Evolutionary conservation across 2,113 vertebrate genomes (phyloP).

Genomic region (Mesoclemmys tuberculata): DNA sequence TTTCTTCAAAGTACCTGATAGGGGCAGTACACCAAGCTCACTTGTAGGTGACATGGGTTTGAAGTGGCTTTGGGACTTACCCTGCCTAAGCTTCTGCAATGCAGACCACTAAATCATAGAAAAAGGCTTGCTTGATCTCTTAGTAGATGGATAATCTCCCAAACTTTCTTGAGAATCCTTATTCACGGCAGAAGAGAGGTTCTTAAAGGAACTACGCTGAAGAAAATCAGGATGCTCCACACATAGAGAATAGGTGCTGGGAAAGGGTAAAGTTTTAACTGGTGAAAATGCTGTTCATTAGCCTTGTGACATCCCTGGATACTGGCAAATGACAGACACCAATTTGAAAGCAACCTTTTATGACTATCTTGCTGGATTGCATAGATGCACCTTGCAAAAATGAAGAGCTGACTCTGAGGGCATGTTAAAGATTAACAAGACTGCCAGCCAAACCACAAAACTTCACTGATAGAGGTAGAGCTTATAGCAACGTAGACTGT

Average conservation of each 20-base stretch:
- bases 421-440: no score
- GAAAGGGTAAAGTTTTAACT: no score
- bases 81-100: background rate
- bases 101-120: accelerated
- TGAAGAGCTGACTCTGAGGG: no score
- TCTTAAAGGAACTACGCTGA: no score
- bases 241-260: no score
- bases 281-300: no score
- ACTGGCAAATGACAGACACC: no score
- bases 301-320: no score
- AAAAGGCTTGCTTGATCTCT: background rate
- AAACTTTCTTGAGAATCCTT: background rate
- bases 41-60: background rate
- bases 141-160: background rate
- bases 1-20: background rate
- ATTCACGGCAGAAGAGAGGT: background rate
- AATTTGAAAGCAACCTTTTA: background rate
- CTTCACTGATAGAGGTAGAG: no score
- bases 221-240: no score
- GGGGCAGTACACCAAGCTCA: background rate
- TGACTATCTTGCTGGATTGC: background rate
- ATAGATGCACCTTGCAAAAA: background rate
- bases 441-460: no score
- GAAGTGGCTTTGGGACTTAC: background rate
- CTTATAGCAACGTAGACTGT: no score